Evolutionary conservation across 2,113 vertebrate species (phyloP).

Genomic region (Rhombomys opimus): DNA sequence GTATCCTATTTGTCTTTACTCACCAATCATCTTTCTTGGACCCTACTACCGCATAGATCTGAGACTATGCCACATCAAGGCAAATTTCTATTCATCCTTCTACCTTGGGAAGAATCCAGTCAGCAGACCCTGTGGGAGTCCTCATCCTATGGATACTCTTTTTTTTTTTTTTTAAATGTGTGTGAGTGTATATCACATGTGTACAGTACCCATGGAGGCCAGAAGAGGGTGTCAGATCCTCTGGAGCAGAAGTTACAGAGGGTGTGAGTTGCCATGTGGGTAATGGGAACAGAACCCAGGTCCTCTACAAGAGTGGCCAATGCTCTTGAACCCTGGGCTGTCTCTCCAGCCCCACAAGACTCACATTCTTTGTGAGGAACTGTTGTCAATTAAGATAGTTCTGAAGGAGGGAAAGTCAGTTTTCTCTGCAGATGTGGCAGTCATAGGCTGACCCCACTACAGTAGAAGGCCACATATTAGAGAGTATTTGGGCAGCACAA

Average conservation of each 20-base stretch:
- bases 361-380: not conserved
- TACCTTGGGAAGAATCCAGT: not conserved
- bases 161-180: not conserved
- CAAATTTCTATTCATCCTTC: not conserved
- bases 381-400: not conserved
- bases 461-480: not conserved
- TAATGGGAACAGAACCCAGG: not conserved
- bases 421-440: not conserved
- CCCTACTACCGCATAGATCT: too few relatives aligned
- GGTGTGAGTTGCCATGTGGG: too few relatives aligned
- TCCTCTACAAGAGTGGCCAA: not conserved
- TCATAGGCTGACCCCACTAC: not conserved
- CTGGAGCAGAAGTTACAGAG: not conserved
- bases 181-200: not conserved
- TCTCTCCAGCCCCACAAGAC: not conserved
- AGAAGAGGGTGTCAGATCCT: not conserved
- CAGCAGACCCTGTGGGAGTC: too few relatives aligned
- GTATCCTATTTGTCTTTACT: not conserved
- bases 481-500: not conserved
- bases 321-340: not conserved
- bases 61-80: too few relatives aligned
- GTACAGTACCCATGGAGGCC: not conserved
- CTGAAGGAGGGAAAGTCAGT: not conserved
- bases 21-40: accelerated
- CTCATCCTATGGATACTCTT: not conserved